A percentile compares a stretch with the other conserved stretches of the same genome.
These are phyloP conservation scores for Dryomyza anilis DNA, from an alignment of 2,888 invertebrate species.

Conservation along the genomic window DNA sequence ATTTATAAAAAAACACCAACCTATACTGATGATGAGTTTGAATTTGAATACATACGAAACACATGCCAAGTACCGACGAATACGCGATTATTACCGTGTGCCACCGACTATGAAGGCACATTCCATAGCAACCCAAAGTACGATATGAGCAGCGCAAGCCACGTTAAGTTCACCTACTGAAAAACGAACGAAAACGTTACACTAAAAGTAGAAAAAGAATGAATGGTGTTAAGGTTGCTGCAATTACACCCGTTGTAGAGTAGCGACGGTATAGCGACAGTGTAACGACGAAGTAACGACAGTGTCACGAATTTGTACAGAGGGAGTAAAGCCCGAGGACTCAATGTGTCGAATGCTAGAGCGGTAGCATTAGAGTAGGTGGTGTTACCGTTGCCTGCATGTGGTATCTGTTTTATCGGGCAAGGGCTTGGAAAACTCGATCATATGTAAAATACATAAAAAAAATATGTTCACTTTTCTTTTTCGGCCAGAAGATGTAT, in stretches of 20 bases:
- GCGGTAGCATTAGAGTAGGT: too few species aligned
- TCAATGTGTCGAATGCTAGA: neutral
- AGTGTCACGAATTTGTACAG: neutral
- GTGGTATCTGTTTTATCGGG: too few species aligned
- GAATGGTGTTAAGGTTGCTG: constrained; percentile 22
- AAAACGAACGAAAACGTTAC: neutral
- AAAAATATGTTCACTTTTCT: constrained; percentile 17
- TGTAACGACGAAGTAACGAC: neutral
- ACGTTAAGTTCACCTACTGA: neutral
- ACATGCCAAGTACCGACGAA: constrained; percentile 35
- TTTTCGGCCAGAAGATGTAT: too few species aligned
- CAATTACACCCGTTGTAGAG: neutral
- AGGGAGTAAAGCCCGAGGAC: neutral
- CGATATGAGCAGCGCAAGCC: neutral
- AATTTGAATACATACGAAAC: constrained; percentile 19
- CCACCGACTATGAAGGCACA: constrained; percentile 58
- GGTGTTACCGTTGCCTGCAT: too few species aligned
- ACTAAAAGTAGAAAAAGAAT: constrained; percentile 1
- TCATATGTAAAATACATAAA: neutral
- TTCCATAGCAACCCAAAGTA: constrained; percentile 42
- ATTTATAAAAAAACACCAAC: neutral
- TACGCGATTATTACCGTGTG: constrained; percentile 49
- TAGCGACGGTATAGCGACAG: neutral
- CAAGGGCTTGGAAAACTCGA: neutral
- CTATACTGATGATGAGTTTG: neutral